Base-by-base conservation (phyloP, 30 jellyfish, hydroid and myxozoan species). In the Aurelia sp. region DNA sequence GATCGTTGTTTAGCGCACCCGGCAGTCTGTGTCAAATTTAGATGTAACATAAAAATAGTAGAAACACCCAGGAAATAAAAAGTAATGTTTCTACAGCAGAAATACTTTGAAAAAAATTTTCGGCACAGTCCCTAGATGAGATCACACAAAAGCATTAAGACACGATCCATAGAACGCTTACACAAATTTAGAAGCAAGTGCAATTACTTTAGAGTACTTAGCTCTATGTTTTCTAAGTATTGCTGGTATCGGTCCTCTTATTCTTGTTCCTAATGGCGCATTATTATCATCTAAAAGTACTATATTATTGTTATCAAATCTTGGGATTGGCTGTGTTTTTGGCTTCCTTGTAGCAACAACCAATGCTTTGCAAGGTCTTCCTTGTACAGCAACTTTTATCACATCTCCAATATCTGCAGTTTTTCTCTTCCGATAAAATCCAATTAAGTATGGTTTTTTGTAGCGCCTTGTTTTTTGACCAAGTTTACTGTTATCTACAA, bases 381-480 rank as follows among this genome's bases (percentile, higher is more conserved):
- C 99, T 73, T 88, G 93, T 10, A 88, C 97, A 13, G 99, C 99
- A 44, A 94, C 97, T 76, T 78, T 81, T 4, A 94, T 89, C 27
- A 94, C 82, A 75, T 94, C 99, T 52, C 99, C 99, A 27, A 94
- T 89, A 61, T 89, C 99, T 11, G 99, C 99, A 11, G 99, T 94
- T 71, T 91, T 89, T 21, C 97, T 89, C 41, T 94, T 88, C 12
- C 99, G 94, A 73, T 94, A 94, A 82, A 94, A 94, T 22, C 99
- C 99, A 73, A 94, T 94, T 82, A 94, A 67, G 58, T 94, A 94
- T 5, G 99, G 99, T 87, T 94, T 89, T 71, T 95, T 89, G 89
- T 85, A 88, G 1, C 97, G 73, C 20, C 86, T 61, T 27, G 97
- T 73, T 78, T 72, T 77, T 61, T 94, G 96, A 27, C 99, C 99